Conservation (phyloP, 2,888 invertebrate species). For the Copidosoma aretas region DNA sequence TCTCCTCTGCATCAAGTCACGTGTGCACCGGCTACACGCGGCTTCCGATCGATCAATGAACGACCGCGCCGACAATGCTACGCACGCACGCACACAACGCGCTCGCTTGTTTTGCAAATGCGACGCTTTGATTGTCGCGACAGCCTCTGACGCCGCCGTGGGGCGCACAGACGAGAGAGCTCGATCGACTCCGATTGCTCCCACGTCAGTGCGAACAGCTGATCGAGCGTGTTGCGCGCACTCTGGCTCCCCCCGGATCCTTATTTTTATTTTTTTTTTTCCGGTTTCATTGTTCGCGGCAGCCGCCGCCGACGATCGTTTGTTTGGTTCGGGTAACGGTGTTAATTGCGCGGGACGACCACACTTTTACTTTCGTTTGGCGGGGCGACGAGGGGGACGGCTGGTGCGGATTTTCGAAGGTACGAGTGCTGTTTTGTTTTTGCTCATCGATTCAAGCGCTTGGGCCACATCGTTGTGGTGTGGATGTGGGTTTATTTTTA, state of each 20-base stretch:
- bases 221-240: neutral
- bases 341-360: constrained; percentile 11
- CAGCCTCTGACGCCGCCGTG: neutral
- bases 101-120: constrained; percentile 32
- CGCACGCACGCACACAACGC: neutral
- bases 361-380: constrained; percentile 23
- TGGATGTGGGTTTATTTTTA: too few relatives aligned
- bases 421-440: too few relatives aligned
- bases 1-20: neutral
- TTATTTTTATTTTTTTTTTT: neutral
- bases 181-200: constrained; percentile 9
- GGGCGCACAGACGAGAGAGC: neutral
- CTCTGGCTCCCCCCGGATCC: too few relatives aligned
- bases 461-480: too few relatives aligned
- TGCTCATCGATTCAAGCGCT: too few relatives aligned
- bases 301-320: neutral
- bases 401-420: too few relatives aligned
- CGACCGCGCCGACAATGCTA: neutral
- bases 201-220: neutral
- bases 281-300: neutral
- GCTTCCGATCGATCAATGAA: constrained; percentile 26
- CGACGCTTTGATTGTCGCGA: constrained; percentile 22
- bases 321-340: constrained; percentile 25
- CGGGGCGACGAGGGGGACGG: too few relatives aligned
- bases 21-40: constrained; percentile 2